Evolutionary conservation across 2,113 vertebrate species (phyloP).

Genomic region (Otis tarda): DNA sequence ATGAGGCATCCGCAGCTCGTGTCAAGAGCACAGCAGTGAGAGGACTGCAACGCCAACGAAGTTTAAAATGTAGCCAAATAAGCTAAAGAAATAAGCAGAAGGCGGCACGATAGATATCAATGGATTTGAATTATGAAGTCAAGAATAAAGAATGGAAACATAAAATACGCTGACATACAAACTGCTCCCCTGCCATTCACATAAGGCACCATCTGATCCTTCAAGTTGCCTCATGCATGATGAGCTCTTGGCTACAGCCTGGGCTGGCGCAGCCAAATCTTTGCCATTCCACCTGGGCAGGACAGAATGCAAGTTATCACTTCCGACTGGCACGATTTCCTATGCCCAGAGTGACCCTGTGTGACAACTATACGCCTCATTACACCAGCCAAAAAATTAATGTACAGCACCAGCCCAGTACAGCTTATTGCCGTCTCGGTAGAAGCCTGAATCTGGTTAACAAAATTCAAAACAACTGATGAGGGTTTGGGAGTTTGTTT

Average conservation of each 20-base stretch:
- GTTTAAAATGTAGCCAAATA: neutral
- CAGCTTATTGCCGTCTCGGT: neutral
- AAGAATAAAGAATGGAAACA: conserved; percentile 24
- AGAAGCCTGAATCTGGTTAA: neutral
- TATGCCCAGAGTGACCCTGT: conserved; percentile 35
- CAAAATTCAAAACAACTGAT: neutral
- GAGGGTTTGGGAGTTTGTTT: neutral
- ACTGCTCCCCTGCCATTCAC: conserved; percentile 17
- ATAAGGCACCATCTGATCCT: conserved; percentile 54
- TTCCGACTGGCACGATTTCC: conserved; percentile 55
- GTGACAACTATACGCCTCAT: conserved; percentile 38
- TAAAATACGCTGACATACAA: neutral
- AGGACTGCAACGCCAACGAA: neutral
- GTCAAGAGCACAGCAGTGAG: neutral
- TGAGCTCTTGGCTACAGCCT: conserved; percentile 41
- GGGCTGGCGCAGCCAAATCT: conserved; percentile 43
- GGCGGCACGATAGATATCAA: neutral
- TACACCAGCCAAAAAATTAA: conserved; percentile 62
- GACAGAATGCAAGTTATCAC: conserved; percentile 63
- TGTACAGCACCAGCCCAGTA: neutral
- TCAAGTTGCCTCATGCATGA: conserved; percentile 33
- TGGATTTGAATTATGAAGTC: neutral
- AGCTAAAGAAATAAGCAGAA: neutral
- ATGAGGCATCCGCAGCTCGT: conserved; percentile 35
- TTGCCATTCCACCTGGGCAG: conserved; percentile 47